phyloP scores from a whole-genome alignment of 2,113 vertebrate species.

The Pelodiscus sinensis region DNA sequence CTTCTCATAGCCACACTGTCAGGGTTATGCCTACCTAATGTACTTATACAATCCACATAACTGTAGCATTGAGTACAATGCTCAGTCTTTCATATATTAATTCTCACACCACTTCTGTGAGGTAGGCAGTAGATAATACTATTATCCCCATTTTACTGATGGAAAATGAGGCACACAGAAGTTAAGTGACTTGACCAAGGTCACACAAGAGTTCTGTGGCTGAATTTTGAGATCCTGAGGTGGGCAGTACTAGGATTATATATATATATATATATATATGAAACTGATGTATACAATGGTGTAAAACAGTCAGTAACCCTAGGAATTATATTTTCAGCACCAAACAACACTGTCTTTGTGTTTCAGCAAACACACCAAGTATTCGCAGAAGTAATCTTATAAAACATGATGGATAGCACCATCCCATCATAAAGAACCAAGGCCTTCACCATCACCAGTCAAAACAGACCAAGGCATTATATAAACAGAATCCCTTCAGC shows the following conservation, averaged over 20 bases:
- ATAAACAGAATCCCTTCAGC: not conserved
- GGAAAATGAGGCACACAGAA: not conserved
- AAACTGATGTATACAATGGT: not conserved
- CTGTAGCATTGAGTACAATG: not conserved
- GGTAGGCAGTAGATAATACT: not conserved
- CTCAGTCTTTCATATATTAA: not conserved
- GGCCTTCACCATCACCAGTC: not conserved
- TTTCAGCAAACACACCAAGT: not conserved
- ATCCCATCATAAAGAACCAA: constrained; percentile 15
- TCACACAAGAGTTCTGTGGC: not conserved
- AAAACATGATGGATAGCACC: not conserved
- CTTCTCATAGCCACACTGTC: not conserved
- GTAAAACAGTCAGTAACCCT: not conserved
- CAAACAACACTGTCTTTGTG: not conserved
- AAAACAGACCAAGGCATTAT: constrained; percentile 22
- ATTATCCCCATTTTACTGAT: not conserved
- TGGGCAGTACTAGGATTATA: not conserved
- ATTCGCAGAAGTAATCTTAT: not conserved
- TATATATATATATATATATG: not conserved
- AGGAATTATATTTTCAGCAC: constrained; percentile 1
- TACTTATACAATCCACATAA: not conserved
- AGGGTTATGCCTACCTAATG: not conserved
- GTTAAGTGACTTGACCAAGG: not conserved
- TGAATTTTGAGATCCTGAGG: not conserved
- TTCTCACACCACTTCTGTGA: not conserved